These are phyloP conservation scores for Chrysaora quinquecirrha DNA, from an alignment of 30 jellyfish, hydroid and myxozoan genomes.

Conservation along the genomic window DNA sequence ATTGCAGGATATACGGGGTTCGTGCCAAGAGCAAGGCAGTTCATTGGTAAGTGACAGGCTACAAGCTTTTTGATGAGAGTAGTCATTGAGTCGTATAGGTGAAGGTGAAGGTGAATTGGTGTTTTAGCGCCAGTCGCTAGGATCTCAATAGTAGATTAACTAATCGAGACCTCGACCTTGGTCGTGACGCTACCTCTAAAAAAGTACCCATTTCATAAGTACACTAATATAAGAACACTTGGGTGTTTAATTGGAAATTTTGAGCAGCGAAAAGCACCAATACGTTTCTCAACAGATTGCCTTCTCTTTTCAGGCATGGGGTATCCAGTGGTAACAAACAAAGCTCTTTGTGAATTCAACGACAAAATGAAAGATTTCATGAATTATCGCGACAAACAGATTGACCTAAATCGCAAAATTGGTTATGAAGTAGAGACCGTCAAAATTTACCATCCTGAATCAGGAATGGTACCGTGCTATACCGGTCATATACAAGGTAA, in stretches of 20 bases:
- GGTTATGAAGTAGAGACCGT: slow-evolving; percentile 41
- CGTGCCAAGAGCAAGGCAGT: slow-evolving; percentile 85
- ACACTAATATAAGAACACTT: no score
- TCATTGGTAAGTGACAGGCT: slow-evolving; percentile 85
- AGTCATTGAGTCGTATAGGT: no score
- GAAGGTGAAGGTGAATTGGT: no score
- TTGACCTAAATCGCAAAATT: slow-evolving; percentile 50
- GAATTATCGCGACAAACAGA: slow-evolving; percentile 44
- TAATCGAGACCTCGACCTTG: no score
- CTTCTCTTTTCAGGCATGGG: slow-evolving; percentile 58
- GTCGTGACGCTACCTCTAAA: no score
- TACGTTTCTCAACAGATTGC: no score
- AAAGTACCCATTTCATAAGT: no score
- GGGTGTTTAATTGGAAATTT: no score
- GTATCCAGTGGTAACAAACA: slow-evolving; percentile 84
- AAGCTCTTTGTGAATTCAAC: slow-evolving; percentile 80
- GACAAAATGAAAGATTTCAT: slow-evolving; percentile 27
- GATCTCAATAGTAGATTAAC: no score
- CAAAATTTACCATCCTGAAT: slow-evolving; percentile 69
- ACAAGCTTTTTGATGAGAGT: no score
- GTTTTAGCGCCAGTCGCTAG: no score
- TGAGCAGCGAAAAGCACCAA: no score
- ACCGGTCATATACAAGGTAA: slow-evolving; percentile 96
- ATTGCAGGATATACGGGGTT: slow-evolving; percentile 95
- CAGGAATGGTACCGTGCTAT: slow-evolving; percentile 95